Base-by-base conservation (phyloP, 2,888 invertebrate species). In the Pegoplata infirma region DNA sequence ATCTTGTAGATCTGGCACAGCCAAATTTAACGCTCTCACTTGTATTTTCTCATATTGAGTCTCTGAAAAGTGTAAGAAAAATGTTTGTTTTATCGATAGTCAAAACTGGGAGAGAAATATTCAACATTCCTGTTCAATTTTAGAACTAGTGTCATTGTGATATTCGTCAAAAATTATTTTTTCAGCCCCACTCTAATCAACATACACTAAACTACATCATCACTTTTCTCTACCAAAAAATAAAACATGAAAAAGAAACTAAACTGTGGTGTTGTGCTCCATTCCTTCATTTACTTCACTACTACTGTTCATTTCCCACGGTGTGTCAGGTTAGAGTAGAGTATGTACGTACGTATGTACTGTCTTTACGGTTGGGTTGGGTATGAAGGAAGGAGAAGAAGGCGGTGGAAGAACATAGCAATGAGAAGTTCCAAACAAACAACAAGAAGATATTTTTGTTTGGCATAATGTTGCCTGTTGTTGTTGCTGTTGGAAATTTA, bases 281-380 rank as follows among this genome's bases (percentile, higher is more conserved):
- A 69, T 71, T 76, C 77, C 75, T 78, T 58, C 56, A 76, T 68
- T 78, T 63, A 67, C 56, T 73, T 74, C 14, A 56, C 55, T 81
- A 86, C 88, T 88, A 88, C 88, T 88, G 88, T 88, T 86, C 88
- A 88, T 88, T 88, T 88, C 88, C 88, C 88, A 88, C 88, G 88
- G 87, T 88, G 71, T 79, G 79, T 79, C 78, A 79, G 79, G 79
- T 79, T 79, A 58, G 68, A 72, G 76, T 58, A 49, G 77, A 58
- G 74, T n/a, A n/a, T 40, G 36, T 40, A 32, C 55, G 47, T 68
- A 25, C 51, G 68, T 68, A 46, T 56, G 12, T 72, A 36, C 63
- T 64, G 76, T 40, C 25, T 76, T 66, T 59, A 69, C 44, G 21
- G 51, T 67, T 73, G 21, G 51, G 61, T 73, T 59, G 66, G 49